These are phyloP conservation scores for Scalopus aquaticus DNA, from an alignment of 2,113 vertebrate genomes.

Conservation along the genomic window DNA sequence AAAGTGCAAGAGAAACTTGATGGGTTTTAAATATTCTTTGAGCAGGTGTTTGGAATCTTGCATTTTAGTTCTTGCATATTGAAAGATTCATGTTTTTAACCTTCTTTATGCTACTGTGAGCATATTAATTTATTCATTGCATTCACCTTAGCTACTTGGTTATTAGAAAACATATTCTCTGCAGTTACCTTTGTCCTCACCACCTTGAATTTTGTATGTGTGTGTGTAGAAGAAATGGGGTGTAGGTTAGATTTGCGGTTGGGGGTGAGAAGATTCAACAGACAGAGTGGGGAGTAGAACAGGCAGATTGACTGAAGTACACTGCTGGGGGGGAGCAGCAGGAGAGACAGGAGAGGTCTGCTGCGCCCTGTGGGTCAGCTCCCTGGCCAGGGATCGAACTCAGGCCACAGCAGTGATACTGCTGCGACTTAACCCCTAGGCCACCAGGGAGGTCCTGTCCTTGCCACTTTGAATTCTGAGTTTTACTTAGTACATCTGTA, in stretches of 20 bases:
- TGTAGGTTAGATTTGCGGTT: too few species aligned
- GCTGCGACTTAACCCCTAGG: too few species aligned
- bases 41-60: neutral
- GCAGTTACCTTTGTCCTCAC: neutral
- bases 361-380: too few species aligned
- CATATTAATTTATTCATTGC: neutral
- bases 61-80: conserved; percentile 1
- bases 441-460: neutral
- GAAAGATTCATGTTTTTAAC: neutral
- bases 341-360: too few species aligned
- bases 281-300: too few species aligned
- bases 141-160: neutral
- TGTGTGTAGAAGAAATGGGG: too few species aligned
- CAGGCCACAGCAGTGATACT: too few species aligned
- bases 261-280: too few species aligned
- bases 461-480: neutral
- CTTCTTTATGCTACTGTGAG: neutral
- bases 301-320: too few species aligned
- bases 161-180: neutral
- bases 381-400: too few species aligned
- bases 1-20: neutral
- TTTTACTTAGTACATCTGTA: neutral
- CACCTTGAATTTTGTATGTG: neutral
- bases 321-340: too few species aligned
- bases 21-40: neutral